Conservation (phyloP, 2,888 invertebrate genomes). For the Brenthis hecate region DNA sequence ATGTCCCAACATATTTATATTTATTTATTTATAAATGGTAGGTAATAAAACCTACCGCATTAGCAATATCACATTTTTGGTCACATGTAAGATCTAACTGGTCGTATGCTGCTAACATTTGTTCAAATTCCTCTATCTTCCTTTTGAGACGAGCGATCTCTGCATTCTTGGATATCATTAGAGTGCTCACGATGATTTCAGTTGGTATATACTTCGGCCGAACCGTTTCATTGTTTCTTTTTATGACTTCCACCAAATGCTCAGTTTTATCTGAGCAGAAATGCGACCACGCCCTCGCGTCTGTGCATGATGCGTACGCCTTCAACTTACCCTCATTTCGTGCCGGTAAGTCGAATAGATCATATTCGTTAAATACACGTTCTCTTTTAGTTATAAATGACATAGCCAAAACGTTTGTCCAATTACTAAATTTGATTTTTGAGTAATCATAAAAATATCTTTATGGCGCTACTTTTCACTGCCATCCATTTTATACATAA, state of each 20-base stretch:
- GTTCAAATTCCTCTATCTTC: slow-evolving; percentile 74
- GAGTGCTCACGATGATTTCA: slow-evolving; percentile 69
- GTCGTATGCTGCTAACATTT: slow-evolving; percentile 69
- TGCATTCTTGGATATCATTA: slow-evolving; percentile 74
- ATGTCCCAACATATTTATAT: too few species aligned
- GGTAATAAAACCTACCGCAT: slow-evolving; percentile 58
- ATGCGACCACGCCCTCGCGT: slow-evolving; percentile 82
- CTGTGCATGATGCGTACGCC: slow-evolving; percentile 80
- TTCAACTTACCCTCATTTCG: slow-evolving; percentile 81
- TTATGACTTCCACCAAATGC: slow-evolving; percentile 81
- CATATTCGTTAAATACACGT: slow-evolving; percentile 74
- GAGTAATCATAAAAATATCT: slow-evolving; percentile 53
- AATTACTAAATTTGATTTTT: slow-evolving; percentile 55
- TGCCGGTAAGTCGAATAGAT: slow-evolving; percentile 68
- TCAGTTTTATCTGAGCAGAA: slow-evolving; percentile 79
- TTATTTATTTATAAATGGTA: neutral
- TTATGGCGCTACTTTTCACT: slow-evolving; percentile 54
- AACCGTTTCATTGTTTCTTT: slow-evolving; percentile 67
- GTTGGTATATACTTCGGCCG: slow-evolving; percentile 71
- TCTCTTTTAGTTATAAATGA: slow-evolving; percentile 78
- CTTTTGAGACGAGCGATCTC: slow-evolving; percentile 74
- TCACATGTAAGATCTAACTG: slow-evolving; percentile 68
- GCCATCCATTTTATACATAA: slow-evolving; percentile 68
- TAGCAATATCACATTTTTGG: slow-evolving; percentile 71
- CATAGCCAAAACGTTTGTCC: slow-evolving; percentile 57